Percentiles rank a stretch among this genome's conserved stretches.
Conservation (phyloP, 1,140 invertebrate species). For the Drosophila leontia region DNA sequence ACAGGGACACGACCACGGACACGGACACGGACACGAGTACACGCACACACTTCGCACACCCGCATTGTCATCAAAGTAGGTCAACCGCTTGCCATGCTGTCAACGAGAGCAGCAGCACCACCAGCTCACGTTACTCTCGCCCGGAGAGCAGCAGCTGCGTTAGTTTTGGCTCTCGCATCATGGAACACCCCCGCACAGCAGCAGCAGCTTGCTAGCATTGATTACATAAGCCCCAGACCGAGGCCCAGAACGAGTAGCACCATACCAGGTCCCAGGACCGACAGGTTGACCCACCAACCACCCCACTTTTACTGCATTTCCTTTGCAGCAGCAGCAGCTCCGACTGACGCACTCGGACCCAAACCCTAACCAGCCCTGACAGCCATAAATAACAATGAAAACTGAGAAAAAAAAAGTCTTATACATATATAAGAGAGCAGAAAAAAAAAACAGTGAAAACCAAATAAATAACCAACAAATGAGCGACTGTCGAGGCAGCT, state of each 20-base stretch:
- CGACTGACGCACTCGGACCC: conserved; percentile 27
- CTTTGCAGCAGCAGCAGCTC: conserved; percentile 54
- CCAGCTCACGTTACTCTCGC: conserved; percentile 40
- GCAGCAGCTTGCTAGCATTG: conserved; percentile 44
- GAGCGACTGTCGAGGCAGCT: conserved; percentile 69
- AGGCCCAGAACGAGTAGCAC: not conserved
- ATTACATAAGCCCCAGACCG: conserved; percentile 64
- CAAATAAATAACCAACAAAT: conserved; percentile 71
- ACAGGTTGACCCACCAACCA: conserved; percentile 26
- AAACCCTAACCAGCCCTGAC: conserved; percentile 19
- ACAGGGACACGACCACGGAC: conserved; percentile 22
- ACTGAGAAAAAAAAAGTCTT: not conserved
- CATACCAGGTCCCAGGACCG: not conserved
- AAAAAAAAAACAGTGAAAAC: not conserved
- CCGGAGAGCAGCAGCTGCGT: conserved; percentile 12
- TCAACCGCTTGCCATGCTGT: conserved; percentile 71
- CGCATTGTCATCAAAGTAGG: conserved; percentile 77
- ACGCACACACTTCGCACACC: conserved; percentile 47
- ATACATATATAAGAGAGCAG: no score
- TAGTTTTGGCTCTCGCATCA: conserved; percentile 10
- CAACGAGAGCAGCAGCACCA: conserved; percentile 32
- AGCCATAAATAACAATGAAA: conserved; percentile 41
- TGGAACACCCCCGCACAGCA: conserved; percentile 33
- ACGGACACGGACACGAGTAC: conserved; percentile 18
- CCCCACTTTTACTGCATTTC: conserved; percentile 69